These are phyloP conservation scores for Branchellion lobata DNA, from an alignment of 2,888 invertebrate species.

Conservation along the genomic window DNA sequence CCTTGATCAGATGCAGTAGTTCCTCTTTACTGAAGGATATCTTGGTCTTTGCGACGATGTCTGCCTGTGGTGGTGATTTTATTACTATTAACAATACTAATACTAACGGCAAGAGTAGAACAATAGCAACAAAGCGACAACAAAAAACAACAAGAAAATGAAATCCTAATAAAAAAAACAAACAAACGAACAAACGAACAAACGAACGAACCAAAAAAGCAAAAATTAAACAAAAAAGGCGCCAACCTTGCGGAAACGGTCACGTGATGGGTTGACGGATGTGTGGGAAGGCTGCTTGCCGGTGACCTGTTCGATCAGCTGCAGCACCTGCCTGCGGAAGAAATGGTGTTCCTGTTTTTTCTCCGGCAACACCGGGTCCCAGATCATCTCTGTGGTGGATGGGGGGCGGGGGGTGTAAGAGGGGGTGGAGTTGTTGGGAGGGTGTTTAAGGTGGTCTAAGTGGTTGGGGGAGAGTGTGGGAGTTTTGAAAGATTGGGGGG, in stretches of 20 bases:
- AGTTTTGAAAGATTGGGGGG: no score
- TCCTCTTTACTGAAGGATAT: conserved; percentile 93
- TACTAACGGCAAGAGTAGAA: neutral
- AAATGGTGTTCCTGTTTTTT: conserved; percentile 90
- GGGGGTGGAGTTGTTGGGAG: no score
- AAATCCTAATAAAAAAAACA: no score
- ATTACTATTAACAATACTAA: no score
- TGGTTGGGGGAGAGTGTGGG: no score
- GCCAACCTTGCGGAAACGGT: conserved; percentile 81
- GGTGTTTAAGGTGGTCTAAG: no score
- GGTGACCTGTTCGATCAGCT: conserved; percentile 83
- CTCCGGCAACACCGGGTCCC: conserved; percentile 93
- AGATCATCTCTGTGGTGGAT: conserved; percentile 75
- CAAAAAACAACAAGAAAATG: neutral
- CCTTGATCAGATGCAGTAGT: conserved; percentile 83
- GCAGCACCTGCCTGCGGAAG: conserved; percentile 90
- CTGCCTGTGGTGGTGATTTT: conserved; percentile 67
- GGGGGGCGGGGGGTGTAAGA: no score
- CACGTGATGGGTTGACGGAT: conserved; percentile 76
- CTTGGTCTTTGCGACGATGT: conserved; percentile 91
- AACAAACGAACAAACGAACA: no score
- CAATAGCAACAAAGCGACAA: neutral
- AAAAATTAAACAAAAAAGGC: neutral
- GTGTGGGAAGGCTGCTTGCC: conserved; percentile 77
- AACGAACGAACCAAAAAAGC: no score